Evolutionary conservation across 2,797 vertebrate genomes (phyloP), one percentile per base, ranked within the genome.

Genomic region (Tympanoctomys barrerae): DNA sequence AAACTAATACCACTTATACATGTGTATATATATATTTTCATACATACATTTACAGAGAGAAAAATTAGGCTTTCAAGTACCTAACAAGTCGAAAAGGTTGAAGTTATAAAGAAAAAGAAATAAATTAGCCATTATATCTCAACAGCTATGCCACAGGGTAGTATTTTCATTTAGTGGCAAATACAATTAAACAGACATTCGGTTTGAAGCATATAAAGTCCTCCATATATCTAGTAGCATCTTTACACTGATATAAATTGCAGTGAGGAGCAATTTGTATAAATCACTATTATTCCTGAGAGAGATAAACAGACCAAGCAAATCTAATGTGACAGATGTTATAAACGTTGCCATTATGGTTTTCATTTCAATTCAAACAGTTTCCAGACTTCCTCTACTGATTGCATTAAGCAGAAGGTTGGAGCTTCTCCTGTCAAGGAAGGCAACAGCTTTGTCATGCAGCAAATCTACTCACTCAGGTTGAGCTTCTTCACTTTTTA

Each of bases 111-210:
- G 96, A 89, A 89, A 57, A 46, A 90, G 94, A 96, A 96, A 96
- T 86, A 98, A 98, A 98, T 95, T 97, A 33, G 97, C 95, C 93
- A 86, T 97, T 94, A 95, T 95, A 96, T 95, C 77, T 97, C 96
- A 97, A 95, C 92, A 86, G 94, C 96, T 89, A 94, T 94, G 91
- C 97, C 91, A 98, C 59, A 97, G 87, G 97, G 96, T 96, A 97
- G 95, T 79, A 93, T 91, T 97, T 97, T 95, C 97, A 95, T 97
- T 98, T 98, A 98, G 97, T 95, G 95, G 97, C 97, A 98, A 98
- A 97, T 94, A 96, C 88, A 97, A 98, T 97, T 98, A 97, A 98
- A 97, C 97, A 97, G 96, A 97, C 95, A 96, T 95, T 97, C 95
- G 96, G 92, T 96, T 90, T 95, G 94, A 97, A 97, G 96, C 80